Conservation (phyloP, 2,888 invertebrate genomes). For the Eulithis prunata region DNA sequence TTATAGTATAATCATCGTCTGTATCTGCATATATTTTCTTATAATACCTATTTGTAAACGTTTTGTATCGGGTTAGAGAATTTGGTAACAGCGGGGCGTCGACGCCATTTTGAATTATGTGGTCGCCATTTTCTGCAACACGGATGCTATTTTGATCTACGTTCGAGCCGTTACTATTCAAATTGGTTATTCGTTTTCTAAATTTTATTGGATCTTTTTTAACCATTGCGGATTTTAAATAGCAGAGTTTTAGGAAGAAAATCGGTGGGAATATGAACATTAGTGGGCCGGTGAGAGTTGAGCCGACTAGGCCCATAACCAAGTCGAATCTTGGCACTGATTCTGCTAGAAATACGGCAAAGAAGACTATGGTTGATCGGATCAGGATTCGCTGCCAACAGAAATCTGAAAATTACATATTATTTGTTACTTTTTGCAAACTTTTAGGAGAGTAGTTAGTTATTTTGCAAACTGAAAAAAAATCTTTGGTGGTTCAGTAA, state of each 20-base stretch:
- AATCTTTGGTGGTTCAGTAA: too few species aligned
- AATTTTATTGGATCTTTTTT: constrained; percentile 31
- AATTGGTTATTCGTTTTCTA: constrained; percentile 24
- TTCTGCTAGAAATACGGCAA: constrained; percentile 91
- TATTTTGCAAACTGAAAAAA: too few species aligned
- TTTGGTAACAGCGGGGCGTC: constrained; percentile 57
- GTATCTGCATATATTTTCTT: constrained; percentile 40
- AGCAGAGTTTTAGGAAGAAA: constrained; percentile 89
- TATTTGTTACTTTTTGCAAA: not conserved
- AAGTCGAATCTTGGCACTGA: constrained; percentile 93
- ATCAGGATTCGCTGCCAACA: constrained; percentile 88
- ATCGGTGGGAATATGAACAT: constrained; percentile 94
- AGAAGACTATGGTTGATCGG: constrained; percentile 87
- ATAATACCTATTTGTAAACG: constrained; percentile 55
- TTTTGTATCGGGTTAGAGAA: constrained; percentile 60
- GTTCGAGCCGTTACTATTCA: constrained; percentile 19
- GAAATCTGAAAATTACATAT: constrained; percentile 85
- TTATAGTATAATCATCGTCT: constrained; percentile 58
- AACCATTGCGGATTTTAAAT: constrained; percentile 67
- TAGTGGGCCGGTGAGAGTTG: constrained; percentile 91
- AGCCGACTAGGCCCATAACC: constrained; percentile 94
- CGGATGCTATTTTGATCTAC: constrained; percentile 12
- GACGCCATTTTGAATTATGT: constrained; percentile 15
- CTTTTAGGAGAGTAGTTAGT: too few species aligned
- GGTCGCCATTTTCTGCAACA: constrained; percentile 8